Base-by-base conservation (phyloP, 2,888 invertebrate species). In the Torymus texanus region DNA sequence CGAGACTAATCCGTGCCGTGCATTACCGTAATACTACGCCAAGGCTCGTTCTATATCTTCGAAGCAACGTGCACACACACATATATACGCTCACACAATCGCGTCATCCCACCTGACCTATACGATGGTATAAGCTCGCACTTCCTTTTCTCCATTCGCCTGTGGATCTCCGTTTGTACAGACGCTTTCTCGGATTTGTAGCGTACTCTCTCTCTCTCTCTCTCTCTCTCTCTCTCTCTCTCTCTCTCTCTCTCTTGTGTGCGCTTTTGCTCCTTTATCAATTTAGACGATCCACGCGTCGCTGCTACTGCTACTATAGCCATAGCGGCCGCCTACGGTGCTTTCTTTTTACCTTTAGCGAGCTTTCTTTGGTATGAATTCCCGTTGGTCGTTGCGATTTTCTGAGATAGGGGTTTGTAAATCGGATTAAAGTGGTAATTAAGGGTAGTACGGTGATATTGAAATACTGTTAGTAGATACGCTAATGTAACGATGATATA, bases 1-100 rank as follows among this genome's bases (percentile, higher is more conserved):
- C 58, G 68, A 50, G 51, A 70, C 70, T 76, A 76, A 76, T 76
- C 75, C 63, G 41, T 21, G 62, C 24, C 62, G 75, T 76, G 75
- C 75, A 75, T 76, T 70, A 76, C 62, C 62, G n/a, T 68, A 68
- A 75, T 75, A 75, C 68, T 59, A 24, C 61, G 51, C 16, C 24
- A 41, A 13, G n/a, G n/a, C 61, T 61, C 61, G 50, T 21, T 65
- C 66, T 65, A 29, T 65, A 29, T 59, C 18, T 65, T 74, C 24
- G 21, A 2, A 21, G 29, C 29, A n/a, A 41, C n/a, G 62, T 13
- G 65, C 16, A 16, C 66, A 51, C n/a, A 66, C 53, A 21, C 16
- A 24, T 16, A 62, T 29, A 51, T 18, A 16, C 41, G 24, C 13
- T 18, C 65, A 51, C 18, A 41, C 21, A 16, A 14, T 41, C 21